phyloP scores from a whole-genome alignment of 2,113 vertebrate genomes.

The Tachuris rubrigastra region DNA sequence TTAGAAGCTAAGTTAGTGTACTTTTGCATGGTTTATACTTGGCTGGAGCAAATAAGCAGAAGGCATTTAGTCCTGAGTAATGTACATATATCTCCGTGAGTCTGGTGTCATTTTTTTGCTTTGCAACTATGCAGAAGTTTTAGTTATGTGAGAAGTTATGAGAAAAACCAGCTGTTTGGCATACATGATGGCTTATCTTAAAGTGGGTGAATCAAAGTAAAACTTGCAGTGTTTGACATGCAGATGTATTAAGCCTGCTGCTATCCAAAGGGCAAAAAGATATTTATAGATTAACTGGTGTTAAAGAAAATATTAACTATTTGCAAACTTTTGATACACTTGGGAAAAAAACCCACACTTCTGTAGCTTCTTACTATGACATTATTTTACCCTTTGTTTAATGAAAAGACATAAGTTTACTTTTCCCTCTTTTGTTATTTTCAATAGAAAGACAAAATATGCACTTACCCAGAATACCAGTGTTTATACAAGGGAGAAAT shows the following conservation, averaged over 20 bases:
- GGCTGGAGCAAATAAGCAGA: conserved; percentile 38
- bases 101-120: conserved; percentile 36
- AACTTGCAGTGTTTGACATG: conserved; percentile 31
- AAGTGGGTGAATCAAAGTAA: conserved; percentile 51
- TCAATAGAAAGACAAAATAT: conserved; percentile 15
- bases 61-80: conserved; percentile 19
- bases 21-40: conserved; percentile 18
- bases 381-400: conserved; percentile 43
- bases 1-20: conserved; percentile 9
- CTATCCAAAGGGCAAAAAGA: conserved; percentile 26
- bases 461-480: background rate
- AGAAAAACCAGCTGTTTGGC: conserved; percentile 59
- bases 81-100: background rate
- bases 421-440: conserved; percentile 24
- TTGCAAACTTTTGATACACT: background rate
- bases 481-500: background rate
- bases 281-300: conserved; percentile 46
- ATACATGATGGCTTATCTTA: conserved; percentile 21
- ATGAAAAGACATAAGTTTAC: background rate
- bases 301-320: conserved; percentile 42
- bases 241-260: background rate
- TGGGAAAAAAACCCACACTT: background rate
- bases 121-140: conserved; percentile 46
- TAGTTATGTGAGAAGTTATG: conserved; percentile 34
- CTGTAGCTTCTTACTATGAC: background rate